Evolutionary conservation across 2,113 vertebrate species (phyloP).

Genomic region (Xenopus borealis): DNA sequence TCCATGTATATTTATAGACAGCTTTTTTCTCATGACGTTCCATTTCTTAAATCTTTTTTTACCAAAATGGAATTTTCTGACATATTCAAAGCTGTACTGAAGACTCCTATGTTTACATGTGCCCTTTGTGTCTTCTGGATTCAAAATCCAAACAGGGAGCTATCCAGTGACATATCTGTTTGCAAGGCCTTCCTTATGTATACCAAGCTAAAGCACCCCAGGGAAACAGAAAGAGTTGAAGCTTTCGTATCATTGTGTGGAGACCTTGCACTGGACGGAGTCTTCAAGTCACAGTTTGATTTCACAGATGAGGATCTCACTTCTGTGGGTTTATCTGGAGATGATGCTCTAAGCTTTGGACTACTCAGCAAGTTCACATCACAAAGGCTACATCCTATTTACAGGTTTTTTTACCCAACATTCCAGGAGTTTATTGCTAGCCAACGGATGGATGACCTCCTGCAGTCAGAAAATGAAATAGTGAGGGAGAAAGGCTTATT

Average conservation of each 20-base stretch:
- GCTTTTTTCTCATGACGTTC: conserved; percentile 28
- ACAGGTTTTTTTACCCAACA: conserved; percentile 47
- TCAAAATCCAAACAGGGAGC: neutral
- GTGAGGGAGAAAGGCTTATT: conserved; percentile 45
- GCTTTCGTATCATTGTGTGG: conserved; percentile 39
- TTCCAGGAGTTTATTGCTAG: conserved; percentile 58
- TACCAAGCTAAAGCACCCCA: neutral
- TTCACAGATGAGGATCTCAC: conserved; percentile 47
- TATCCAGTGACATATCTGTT: neutral
- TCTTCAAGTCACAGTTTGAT: conserved; percentile 49
- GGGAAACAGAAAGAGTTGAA: conserved; percentile 20
- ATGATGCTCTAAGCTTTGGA: conserved; percentile 44
- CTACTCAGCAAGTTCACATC: conserved; percentile 56
- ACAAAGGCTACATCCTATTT: conserved; percentile 51
- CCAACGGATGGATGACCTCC: conserved; percentile 44
- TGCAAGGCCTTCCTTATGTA: conserved; percentile 25
- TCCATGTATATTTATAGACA: conserved; percentile 35
- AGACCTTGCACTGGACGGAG: conserved; percentile 48
- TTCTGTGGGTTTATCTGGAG: conserved; percentile 36
- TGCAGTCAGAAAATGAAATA: conserved; percentile 46
- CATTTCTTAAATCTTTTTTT: conserved; percentile 29
- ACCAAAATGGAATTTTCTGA: neutral
- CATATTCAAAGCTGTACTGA: conserved; percentile 24
- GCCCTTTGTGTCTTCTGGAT: neutral
- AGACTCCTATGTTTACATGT: conserved; percentile 24